Evolutionary conservation across 2,797 vertebrate genomes (phyloP), one percentile per base, ranked within the genome.

Genomic region (Atherinosoma microstoma): DNA sequence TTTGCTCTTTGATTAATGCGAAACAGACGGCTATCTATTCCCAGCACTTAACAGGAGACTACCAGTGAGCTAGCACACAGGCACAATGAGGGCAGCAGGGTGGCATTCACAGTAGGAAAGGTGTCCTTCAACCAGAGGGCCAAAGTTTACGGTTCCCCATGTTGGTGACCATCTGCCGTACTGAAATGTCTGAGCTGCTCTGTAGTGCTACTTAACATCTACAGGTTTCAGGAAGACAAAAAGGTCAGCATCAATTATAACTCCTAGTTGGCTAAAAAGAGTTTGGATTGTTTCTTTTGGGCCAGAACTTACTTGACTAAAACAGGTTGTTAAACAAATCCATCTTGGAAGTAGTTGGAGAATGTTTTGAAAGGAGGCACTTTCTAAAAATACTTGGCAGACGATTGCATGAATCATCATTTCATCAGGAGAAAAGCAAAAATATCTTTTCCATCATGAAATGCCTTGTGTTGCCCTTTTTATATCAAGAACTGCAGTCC

Each of bases 1-100:
- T 89, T 84, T 84, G 73, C 69, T 76, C 76, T 84, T 87, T 82
- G 80, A 89, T 87, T 83, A 83, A 89, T 82, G 75, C 6, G 13
- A 80, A 81, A 77, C 79, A 79, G 80, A 85, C 74, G 79, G 79
- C 72, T 65, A 57, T 87, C 64, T 38, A 68, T 79, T 80, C 22
- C 42, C 61, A 63, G 56, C 67, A 72, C 75, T 69, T 59, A 80
- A 81, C 49, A 13, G 34, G 27, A 67, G 77, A 49, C 73, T 49
- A 64, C 0, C 22, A 57, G 38, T 30, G 38, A 67, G 60, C 51
- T 24, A n/a, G 35, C 45, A 62, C 1, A 1, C 58, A 34, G 38
- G 27, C 70, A 68, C 47, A 56, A 35, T 0, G 22, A 68, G 30
- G 79, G 30, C 49, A 71, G 71, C 67, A 34, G 58, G 66, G 29